Percentiles rank a stretch among this genome's conserved stretches.
Conservation (phyloP, 2,888 invertebrate genomes). For the Macrosoma leucophasiata region DNA sequence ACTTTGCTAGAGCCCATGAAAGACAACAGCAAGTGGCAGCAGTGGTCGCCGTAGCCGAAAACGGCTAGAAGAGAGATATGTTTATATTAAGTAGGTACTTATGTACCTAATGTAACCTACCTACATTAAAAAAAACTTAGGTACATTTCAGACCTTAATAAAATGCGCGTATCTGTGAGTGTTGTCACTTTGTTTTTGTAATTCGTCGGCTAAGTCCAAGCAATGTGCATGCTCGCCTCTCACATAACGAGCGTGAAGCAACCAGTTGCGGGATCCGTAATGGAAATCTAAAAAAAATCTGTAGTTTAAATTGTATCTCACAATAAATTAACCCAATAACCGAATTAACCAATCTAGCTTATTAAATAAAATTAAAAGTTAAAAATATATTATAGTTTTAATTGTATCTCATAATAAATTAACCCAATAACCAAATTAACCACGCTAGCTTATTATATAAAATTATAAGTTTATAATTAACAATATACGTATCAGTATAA, state of each 20-base stretch:
- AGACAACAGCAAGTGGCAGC: too few relatives aligned
- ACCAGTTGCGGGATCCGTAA: conserved; percentile 52
- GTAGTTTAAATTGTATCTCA: neutral
- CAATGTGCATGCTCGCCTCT: conserved; percentile 59
- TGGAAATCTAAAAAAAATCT: conserved; percentile 36
- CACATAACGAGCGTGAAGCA: conserved; percentile 63
- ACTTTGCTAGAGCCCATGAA: too few relatives aligned
- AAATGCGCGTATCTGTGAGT: conserved; percentile 60
- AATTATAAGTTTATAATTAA: conserved; percentile 36
- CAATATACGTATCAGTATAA: too few relatives aligned
- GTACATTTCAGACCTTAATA: conserved; percentile 46
- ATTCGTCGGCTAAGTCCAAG: conserved; percentile 49
- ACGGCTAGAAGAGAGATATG: too few relatives aligned
- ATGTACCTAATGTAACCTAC: neutral
- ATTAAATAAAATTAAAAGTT: conserved; percentile 45
- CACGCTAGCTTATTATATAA: too few relatives aligned
- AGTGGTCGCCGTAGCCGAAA: too few relatives aligned
- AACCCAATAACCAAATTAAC: too few relatives aligned
- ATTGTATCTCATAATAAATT: neutral
- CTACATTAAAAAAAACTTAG: neutral
- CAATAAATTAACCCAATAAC: too few relatives aligned
- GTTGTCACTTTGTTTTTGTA: conserved; percentile 48
- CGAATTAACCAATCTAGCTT: too few relatives aligned
- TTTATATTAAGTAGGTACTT: too few relatives aligned
- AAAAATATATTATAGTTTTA: conserved; percentile 11